Conservation (phyloP, 2,888 invertebrate genomes). For the Mechanitis messenoides region DNA sequence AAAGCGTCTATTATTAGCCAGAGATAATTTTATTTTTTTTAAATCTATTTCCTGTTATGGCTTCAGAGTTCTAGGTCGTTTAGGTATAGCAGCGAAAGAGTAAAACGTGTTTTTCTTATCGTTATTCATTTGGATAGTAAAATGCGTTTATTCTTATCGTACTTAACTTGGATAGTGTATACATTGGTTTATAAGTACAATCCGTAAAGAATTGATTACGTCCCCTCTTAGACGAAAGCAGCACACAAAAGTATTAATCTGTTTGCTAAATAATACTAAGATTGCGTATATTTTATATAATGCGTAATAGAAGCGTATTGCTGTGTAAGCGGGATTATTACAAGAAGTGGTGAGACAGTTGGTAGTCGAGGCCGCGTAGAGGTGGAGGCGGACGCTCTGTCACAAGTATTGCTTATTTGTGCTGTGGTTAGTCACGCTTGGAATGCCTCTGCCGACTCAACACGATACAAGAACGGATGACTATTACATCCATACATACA, state of each 20-base stretch:
- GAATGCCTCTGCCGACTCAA: constrained; percentile 57
- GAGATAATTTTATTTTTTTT: constrained; percentile 26
- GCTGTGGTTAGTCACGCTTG: constrained; percentile 64
- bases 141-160: constrained; percentile 4
- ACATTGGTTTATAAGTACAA: background rate
- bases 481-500: constrained; percentile 16
- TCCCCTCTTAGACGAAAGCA: background rate
- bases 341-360: constrained; percentile 56
- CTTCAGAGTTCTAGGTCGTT: constrained; percentile 1
- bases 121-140: background rate
- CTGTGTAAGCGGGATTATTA: constrained; percentile 55
- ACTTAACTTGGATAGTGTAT: background rate
- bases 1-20: constrained; percentile 33
- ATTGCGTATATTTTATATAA: background rate
- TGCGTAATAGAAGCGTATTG: no score
- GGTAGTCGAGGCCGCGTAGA: constrained; percentile 60
- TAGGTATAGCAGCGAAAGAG: background rate
- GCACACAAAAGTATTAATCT: background rate
- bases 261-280: background rate
- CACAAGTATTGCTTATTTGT: constrained; percentile 42
- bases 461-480: constrained; percentile 42
- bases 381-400: constrained; percentile 64
- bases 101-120: no score
- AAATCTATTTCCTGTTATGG: constrained; percentile 28
- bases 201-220: constrained; percentile 6